A percentile compares a stretch with the other conserved stretches of the same genome.
These are phyloP conservation scores for Tolypeutes matacus DNA, from an alignment of 2,797 vertebrate genomes.

Conservation along the genomic window DNA sequence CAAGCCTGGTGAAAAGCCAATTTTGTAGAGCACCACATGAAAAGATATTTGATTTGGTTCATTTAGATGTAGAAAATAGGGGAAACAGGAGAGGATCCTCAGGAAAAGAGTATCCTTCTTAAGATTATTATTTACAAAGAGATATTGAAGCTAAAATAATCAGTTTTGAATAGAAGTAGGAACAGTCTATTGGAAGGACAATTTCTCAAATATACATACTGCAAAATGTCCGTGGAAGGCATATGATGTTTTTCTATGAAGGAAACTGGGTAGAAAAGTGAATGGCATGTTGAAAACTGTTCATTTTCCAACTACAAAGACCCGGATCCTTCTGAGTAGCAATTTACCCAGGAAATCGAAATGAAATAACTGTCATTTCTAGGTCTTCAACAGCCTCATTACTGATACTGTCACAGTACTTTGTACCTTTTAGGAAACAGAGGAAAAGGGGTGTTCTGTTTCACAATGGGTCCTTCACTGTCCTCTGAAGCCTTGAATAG, in stretches of 20 bases:
- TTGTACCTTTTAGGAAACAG: constrained; percentile 56
- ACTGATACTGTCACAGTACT: constrained; percentile 65
- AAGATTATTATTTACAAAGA: constrained; percentile 21
- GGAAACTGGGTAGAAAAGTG: constrained; percentile 45
- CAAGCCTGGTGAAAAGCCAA: constrained; percentile 3
- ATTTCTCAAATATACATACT: constrained; percentile 58
- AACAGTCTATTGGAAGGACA: constrained; percentile 23
- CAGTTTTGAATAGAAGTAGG: constrained; percentile 52
- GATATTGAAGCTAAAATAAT: constrained; percentile 53
- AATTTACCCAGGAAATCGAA: constrained; percentile 75
- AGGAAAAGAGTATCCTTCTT: constrained; percentile 15
- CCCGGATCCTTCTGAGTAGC: constrained; percentile 46
- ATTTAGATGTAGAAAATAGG: constrained; percentile 36
- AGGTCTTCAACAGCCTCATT: constrained; percentile 70
- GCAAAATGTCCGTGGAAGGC: not conserved
- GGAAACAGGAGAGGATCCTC: not conserved
- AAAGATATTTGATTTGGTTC: constrained; percentile 25
- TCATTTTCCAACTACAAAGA: constrained; percentile 69
- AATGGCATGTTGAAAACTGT: constrained; percentile 43
- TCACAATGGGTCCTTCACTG: not conserved
- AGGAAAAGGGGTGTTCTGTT: constrained; percentile 37
- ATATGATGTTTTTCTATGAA: constrained; percentile 54
- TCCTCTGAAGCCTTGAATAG: constrained; percentile 44
- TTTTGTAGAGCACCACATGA: constrained; percentile 10
- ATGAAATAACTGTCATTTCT: constrained; percentile 77